These are phyloP conservation scores for Lysandra bellargus DNA, from an alignment of 2,888 invertebrate genomes.

Conservation along the genomic window DNA sequence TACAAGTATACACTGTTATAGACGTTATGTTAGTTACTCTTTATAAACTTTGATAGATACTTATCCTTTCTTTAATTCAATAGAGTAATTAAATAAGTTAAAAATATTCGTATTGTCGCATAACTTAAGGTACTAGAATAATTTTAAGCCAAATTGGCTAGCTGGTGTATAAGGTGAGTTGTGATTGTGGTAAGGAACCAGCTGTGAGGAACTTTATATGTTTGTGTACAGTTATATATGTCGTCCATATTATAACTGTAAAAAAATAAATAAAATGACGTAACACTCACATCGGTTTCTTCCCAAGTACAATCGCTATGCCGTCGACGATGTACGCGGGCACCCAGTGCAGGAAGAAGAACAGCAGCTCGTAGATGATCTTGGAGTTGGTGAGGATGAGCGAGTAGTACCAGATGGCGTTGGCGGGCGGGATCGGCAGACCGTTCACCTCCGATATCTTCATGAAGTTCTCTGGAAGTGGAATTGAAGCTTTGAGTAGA, in stretches of 20 bases:
- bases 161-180: too few relatives aligned
- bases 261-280: too few relatives aligned
- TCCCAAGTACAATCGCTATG: conserved; percentile 78
- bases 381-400: conserved; percentile 82
- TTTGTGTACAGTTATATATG: too few relatives aligned
- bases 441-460: conserved; percentile 75
- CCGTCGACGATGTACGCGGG: conserved; percentile 83
- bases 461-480: conserved; percentile 75
- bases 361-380: conserved; percentile 78
- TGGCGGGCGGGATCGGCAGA: conserved; percentile 74
- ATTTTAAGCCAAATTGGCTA: too few relatives aligned
- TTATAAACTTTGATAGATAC: neutral
- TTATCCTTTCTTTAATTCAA: neutral
- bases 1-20: neutral
- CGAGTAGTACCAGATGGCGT: conserved; percentile 83
- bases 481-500: neutral
- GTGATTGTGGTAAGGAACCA: too few relatives aligned
- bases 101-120: too few relatives aligned
- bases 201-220: too few relatives aligned
- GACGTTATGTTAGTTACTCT: neutral
- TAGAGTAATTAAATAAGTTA: neutral
- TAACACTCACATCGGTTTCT: conserved; percentile 80
- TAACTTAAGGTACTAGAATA: too few relatives aligned
- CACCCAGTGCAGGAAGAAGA: conserved; percentile 81
- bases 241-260: too few relatives aligned